Base-by-base conservation (phyloP, 2,113 vertebrate species). In the Falco punctatus region DNA sequence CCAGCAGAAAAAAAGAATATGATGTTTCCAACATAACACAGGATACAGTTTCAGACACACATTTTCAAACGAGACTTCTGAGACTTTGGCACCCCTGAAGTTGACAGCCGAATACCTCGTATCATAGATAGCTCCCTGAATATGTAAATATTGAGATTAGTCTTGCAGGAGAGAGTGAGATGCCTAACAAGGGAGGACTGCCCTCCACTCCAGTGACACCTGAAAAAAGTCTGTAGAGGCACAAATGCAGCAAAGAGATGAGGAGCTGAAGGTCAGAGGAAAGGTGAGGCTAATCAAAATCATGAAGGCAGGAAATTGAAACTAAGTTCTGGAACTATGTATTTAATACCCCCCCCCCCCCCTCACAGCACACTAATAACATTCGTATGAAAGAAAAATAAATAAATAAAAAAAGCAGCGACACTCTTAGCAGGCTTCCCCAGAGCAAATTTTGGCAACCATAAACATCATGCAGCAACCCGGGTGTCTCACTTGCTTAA, bases 291-390 rank as follows among this genome's bases (percentile, higher is more conserved):
- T 49, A 94, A 74, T 61, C 59, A 71, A 90, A 90, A 67, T 66
- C 57, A 88, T 3, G 17, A 91, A 87, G 62, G 73, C 54, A 86
- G 48, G 49, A 96, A 90, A 88, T 3, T 78, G 77, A 86, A 96
- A 91, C 40, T 35, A 92, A 73, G 32, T 78, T 88, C 67, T 77
- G 4, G 2, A 93, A 75, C 38, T 59, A 49, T 23, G 9, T 67
- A 78, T 92, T 88, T 79, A 94, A 72, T 91, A 59, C 27, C 33
- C 35, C 35, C 35, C n/a, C n/a, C n/a, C n/a, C 38, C 66, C 49
- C 49, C n/a, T 94, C 54, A 55, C 57, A 82, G 70, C 52, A 67
- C 9, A 44, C 24, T 75, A 80, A 18, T 65, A 79, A 82, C 4
- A 5, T 23, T 61, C 73, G 46, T 17, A 51, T 0, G 0, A 75